Conservation (phyloP, 2,888 invertebrate species). For the Lottia scabra region DNA sequence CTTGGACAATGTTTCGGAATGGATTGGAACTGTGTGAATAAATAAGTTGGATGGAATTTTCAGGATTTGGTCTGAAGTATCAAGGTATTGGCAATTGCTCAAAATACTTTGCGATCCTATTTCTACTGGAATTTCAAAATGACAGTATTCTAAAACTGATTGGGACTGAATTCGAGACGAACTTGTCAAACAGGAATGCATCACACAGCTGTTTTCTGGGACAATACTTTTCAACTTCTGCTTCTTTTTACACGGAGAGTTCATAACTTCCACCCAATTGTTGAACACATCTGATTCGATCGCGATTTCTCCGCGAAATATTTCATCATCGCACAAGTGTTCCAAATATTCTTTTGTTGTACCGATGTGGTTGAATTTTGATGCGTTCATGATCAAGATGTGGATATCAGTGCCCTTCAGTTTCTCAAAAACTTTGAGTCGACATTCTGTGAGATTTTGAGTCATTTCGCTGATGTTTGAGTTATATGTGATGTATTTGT, state of each 20-base stretch:
- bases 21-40: conserved; percentile 63
- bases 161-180: conserved; percentile 40
- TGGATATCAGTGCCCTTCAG: conserved; percentile 59
- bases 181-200: conserved; percentile 59
- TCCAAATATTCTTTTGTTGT: conserved; percentile 67
- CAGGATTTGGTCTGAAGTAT: background rate
- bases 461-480: conserved; percentile 57
- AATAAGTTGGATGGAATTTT: conserved; percentile 55
- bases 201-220: conserved; percentile 51
- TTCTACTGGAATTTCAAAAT: conserved; percentile 57
- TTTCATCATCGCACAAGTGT: conserved; percentile 56
- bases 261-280: conserved; percentile 33
- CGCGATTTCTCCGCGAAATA: conserved; percentile 50
- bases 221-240: conserved; percentile 24
- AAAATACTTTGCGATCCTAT: conserved; percentile 62
- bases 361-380: conserved; percentile 71
- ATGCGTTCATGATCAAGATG: conserved; percentile 65
- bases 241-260: background rate
- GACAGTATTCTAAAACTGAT: conserved; percentile 67
- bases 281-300: conserved; percentile 56
- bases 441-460: conserved; percentile 48
- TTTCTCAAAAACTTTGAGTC: conserved; percentile 58
- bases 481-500: conserved; percentile 59
- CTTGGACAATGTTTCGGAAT: conserved; percentile 27
- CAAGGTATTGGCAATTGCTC: conserved; percentile 64